These are phyloP conservation scores for Clanis bilineata DNA, from an alignment of 2,888 invertebrate species.

Conservation along the genomic window DNA sequence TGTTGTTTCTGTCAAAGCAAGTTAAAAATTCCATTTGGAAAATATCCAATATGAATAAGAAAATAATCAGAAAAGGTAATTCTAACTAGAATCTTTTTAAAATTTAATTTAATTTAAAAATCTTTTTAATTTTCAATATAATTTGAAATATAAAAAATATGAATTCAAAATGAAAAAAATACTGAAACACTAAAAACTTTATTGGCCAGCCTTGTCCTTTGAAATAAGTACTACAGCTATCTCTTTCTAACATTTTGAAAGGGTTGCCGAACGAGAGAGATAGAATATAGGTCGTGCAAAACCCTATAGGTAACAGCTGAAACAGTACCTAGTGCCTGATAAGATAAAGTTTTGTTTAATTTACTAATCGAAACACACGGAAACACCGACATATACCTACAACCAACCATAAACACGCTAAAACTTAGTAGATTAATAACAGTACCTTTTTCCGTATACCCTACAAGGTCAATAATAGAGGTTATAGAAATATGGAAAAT, in stretches of 20 bases:
- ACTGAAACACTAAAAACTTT: background rate
- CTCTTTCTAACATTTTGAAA: background rate
- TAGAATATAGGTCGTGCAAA: conserved; percentile 11
- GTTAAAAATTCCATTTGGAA: background rate
- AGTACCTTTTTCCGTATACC: conserved; percentile 23
- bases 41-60: background rate
- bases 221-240: background rate
- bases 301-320: conserved; percentile 5
- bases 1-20: background rate
- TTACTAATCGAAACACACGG: background rate
- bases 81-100: no score
- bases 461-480: conserved; percentile 24
- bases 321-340: background rate
- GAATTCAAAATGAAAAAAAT: background rate
- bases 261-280: background rate
- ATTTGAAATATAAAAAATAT: no score
- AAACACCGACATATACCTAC: background rate
- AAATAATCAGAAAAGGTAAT: background rate
- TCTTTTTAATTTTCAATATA: no score
- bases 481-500: conserved; percentile 29
- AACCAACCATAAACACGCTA: background rate
- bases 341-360: conserved; percentile 7
- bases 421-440: background rate
- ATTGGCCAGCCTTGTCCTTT: background rate
- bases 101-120: no score